phyloP scores from a whole-genome alignment of 2,797 vertebrate species.

The Loris lydekkerianus region DNA sequence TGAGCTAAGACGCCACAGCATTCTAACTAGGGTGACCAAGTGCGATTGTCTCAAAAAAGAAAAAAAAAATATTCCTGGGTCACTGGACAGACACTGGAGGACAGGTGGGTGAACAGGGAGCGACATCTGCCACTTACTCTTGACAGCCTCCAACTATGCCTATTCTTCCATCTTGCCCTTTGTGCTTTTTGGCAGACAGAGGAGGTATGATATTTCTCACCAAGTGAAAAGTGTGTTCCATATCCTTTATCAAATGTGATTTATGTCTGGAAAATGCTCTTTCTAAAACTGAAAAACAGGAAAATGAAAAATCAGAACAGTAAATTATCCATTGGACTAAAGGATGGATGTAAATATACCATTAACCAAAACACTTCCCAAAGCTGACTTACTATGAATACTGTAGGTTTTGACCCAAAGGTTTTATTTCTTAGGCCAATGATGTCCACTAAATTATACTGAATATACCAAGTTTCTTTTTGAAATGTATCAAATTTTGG shows the following conservation, averaged over 20 bases:
- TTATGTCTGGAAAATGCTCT: conserved; percentile 91
- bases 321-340: not conserved
- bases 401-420: not conserved
- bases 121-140: conserved; percentile 92
- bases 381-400: not conserved
- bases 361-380: not conserved
- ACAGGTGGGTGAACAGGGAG: not conserved
- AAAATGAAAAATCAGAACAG: not conserved
- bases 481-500: not conserved
- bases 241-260: conserved; percentile 89
- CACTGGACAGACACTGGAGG: not conserved
- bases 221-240: conserved; percentile 93
- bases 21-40: too few relatives aligned
- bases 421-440: not conserved
- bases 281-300: conserved; percentile 92
- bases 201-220: conserved; percentile 95
- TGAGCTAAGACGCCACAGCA: too few relatives aligned
- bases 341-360: not conserved
- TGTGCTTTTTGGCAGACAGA: conserved; percentile 94
- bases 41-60: too few relatives aligned
- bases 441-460: not conserved
- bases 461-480: not conserved
- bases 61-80: too few relatives aligned
- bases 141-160: conserved; percentile 97
- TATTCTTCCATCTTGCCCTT: conserved; percentile 97